Conservation (phyloP, 64 coral and sea anemone species). For the Astreopora myriophthalma region DNA sequence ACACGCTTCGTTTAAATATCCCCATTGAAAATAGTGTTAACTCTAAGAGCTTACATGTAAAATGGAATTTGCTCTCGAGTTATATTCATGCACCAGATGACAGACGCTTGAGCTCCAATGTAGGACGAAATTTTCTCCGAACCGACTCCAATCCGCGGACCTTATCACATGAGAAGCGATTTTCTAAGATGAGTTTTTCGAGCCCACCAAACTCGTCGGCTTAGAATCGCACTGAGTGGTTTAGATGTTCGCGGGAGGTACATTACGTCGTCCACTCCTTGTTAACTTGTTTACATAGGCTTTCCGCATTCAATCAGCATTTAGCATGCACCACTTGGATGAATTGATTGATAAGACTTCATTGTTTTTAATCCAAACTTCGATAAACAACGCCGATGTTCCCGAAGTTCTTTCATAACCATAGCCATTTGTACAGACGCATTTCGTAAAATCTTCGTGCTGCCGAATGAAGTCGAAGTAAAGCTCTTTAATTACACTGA, state of each 20-base stretch:
- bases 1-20: background rate
- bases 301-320: background rate
- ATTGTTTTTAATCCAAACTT: background rate
- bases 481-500: too few species aligned
- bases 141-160: background rate
- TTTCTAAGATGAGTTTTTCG: too few species aligned
- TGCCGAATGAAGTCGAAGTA: too few species aligned
- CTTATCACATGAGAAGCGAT: background rate
- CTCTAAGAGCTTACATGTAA: background rate
- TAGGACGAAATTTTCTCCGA: background rate
- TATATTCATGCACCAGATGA: conserved; percentile 1
- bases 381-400: background rate
- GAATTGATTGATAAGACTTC: conserved; percentile 6
- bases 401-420: background rate
- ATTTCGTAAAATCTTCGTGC: background rate
- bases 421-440: background rate
- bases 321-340: background rate
- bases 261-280: background rate
- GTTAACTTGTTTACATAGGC: conserved; percentile 42
- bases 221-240: too few species aligned
- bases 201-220: too few species aligned
- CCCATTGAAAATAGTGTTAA: background rate
- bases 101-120: background rate
- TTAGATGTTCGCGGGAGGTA: too few species aligned
- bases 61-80: background rate